These are phyloP conservation scores for Ictalurus furcatus DNA, from an alignment of 2,113 vertebrate genomes.

Conservation along the genomic window DNA sequence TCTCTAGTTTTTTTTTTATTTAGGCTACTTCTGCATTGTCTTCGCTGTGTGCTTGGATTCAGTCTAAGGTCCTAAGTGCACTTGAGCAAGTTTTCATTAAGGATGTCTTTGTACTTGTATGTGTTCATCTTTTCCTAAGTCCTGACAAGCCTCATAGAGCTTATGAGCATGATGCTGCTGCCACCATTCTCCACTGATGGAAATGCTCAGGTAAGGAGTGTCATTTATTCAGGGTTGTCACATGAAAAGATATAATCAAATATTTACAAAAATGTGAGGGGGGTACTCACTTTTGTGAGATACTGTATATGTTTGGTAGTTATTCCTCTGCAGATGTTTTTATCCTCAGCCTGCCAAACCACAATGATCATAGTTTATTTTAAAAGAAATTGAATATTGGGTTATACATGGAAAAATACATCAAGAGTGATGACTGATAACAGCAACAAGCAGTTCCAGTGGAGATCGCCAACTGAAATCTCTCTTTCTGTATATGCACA, in stretches of 20 bases:
- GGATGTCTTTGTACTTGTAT: neutral
- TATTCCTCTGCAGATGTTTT: neutral
- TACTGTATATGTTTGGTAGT: too few relatives aligned
- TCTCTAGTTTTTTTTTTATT: neutral
- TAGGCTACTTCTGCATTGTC: neutral
- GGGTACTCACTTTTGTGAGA: too few relatives aligned
- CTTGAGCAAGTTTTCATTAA: neutral
- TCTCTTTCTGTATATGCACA: neutral
- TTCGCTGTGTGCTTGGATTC: neutral
- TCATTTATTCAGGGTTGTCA: too few relatives aligned
- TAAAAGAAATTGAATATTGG: neutral
- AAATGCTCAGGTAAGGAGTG: neutral
- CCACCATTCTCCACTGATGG: neutral
- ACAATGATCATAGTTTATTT: neutral
- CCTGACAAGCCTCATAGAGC: neutral
- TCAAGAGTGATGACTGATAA: neutral
- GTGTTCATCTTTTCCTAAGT: neutral
- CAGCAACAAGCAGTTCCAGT: neutral
- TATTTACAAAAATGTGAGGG: too few relatives aligned
- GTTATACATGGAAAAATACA: neutral
- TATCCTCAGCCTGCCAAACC: neutral
- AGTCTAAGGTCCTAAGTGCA: neutral
- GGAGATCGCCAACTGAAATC: neutral
- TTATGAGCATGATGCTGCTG: neutral
- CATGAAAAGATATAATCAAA: too few relatives aligned